phyloP scores from a whole-genome alignment of 2,888 invertebrate genomes.

The Seira musarum region DNA sequence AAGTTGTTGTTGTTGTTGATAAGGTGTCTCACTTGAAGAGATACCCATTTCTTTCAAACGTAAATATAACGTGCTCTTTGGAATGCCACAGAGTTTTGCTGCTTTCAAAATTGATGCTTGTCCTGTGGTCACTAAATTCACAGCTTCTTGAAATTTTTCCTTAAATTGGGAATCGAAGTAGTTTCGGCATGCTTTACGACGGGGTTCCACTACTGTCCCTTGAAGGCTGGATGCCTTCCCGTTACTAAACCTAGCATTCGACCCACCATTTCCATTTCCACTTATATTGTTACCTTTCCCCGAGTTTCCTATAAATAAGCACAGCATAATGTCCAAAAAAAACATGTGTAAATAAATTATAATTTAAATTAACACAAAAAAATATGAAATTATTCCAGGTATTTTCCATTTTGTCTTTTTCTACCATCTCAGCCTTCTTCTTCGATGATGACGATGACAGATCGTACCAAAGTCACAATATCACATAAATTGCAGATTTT shows the following conservation, averaged over 20 bases:
- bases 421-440: constrained; percentile 59
- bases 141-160: constrained; percentile 65
- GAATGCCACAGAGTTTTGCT: constrained; percentile 66
- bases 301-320: constrained; percentile 33
- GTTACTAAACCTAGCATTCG: constrained; percentile 53
- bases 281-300: constrained; percentile 59
- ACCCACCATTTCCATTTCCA: constrained; percentile 29
- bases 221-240: constrained; percentile 26
- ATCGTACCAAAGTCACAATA: too few species aligned
- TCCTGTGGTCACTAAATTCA: constrained; percentile 64
- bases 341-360: too few species aligned
- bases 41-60: constrained; percentile 68
- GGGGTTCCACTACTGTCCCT: constrained; percentile 45
- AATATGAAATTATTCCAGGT: neutral
- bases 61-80: constrained; percentile 67
- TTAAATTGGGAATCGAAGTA: constrained; percentile 62
- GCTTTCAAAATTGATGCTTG: constrained; percentile 66
- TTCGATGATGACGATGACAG: neutral
- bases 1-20: constrained; percentile 60
- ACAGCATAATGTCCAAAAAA: constrained; percentile 42
- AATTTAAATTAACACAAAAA: constrained; percentile 3
- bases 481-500: too few species aligned
- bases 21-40: constrained; percentile 62
- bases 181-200: constrained; percentile 63
- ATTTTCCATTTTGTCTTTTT: constrained; percentile 1